Evolutionary conservation across 1,140 invertebrate species (phyloP).

Genomic region (Acromyrmex heyeri): DNA sequence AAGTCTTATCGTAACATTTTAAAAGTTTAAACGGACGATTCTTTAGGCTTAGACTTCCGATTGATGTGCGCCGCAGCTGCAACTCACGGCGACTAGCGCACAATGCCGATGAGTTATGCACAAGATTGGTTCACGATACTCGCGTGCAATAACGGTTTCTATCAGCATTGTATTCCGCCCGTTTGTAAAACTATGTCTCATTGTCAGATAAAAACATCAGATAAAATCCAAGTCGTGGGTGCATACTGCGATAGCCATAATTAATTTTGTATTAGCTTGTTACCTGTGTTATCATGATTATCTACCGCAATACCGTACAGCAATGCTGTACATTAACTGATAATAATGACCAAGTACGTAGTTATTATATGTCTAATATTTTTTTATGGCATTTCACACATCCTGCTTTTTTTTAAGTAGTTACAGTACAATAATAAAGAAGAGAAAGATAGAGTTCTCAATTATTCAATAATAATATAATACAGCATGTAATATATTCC

Average conservation of each 20-base stretch:
- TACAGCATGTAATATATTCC: background rate
- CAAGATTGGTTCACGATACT: constrained; percentile 46
- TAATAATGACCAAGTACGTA: background rate
- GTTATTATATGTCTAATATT: background rate
- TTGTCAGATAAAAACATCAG: constrained; percentile 31
- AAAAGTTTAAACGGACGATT: constrained; percentile 25
- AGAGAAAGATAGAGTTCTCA: background rate
- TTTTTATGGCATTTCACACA: background rate
- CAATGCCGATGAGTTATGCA: constrained; percentile 60
- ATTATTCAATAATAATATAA: background rate
- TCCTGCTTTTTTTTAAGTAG: background rate
- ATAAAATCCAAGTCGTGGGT: constrained; percentile 32
- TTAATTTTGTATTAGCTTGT: constrained; percentile 40
- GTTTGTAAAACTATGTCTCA: constrained; percentile 9
- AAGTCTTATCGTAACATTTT: constrained; percentile 9
- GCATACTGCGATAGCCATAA: constrained; percentile 10
- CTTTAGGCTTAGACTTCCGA: constrained; percentile 14
- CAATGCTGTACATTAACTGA: background rate
- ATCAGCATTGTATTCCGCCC: constrained; percentile 26
- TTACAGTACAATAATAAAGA: background rate
- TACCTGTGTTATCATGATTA: constrained; percentile 22
- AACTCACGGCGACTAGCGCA: constrained; percentile 30
- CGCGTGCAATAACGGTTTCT: constrained; percentile 47
- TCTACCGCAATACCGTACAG: background rate
- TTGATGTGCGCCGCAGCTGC: constrained; percentile 40